These are phyloP conservation scores for Seira sanloemensis DNA, from an alignment of 2,888 invertebrate species.

Conservation along the genomic window DNA sequence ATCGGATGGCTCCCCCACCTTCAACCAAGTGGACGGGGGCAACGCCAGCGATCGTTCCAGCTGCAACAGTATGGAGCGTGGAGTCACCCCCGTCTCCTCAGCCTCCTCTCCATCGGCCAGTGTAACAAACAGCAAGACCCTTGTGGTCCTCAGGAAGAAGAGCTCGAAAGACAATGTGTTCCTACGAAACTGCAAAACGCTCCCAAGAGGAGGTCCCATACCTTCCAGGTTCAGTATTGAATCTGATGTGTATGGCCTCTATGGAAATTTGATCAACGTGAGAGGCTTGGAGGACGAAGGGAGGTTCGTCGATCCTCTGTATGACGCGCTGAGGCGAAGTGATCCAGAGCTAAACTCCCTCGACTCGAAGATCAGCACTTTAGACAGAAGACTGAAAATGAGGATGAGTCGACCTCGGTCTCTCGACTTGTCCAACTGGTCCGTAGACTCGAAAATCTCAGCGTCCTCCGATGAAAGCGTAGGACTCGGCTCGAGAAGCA, in stretches of 20 bases:
- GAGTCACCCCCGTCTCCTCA: conserved; percentile 43
- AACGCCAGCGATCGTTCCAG: conserved; percentile 37
- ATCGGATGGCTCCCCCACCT: conserved; percentile 33
- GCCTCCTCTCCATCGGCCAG: conserved; percentile 35
- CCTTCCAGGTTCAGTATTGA: conserved; percentile 76
- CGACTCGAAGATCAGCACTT: conserved; percentile 87
- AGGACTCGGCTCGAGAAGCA: conserved; percentile 77
- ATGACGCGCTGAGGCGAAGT: conserved; percentile 86
- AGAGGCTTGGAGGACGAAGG: conserved; percentile 90
- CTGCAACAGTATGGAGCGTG: conserved; percentile 51
- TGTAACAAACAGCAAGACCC: conserved; percentile 78
- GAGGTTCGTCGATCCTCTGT: conserved; percentile 82
- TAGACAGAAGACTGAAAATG: conserved; percentile 88
- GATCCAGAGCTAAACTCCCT: conserved; percentile 91
- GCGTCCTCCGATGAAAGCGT: conserved; percentile 87
- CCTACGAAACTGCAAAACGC: conserved; percentile 84
- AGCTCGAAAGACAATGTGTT: conserved; percentile 77
- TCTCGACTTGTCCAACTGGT: conserved; percentile 90
- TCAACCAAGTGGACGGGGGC: conserved; percentile 36
- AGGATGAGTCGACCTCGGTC: conserved; percentile 88
- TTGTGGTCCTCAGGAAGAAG: conserved; percentile 79
- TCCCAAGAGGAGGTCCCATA: conserved; percentile 80
- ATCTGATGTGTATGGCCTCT: conserved; percentile 92
- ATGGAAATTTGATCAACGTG: conserved; percentile 92
- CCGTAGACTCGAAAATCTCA: conserved; percentile 89